These are phyloP conservation scores for Electrophaes corylata DNA, from an alignment of 2,888 invertebrate genomes.

Conservation along the genomic window DNA sequence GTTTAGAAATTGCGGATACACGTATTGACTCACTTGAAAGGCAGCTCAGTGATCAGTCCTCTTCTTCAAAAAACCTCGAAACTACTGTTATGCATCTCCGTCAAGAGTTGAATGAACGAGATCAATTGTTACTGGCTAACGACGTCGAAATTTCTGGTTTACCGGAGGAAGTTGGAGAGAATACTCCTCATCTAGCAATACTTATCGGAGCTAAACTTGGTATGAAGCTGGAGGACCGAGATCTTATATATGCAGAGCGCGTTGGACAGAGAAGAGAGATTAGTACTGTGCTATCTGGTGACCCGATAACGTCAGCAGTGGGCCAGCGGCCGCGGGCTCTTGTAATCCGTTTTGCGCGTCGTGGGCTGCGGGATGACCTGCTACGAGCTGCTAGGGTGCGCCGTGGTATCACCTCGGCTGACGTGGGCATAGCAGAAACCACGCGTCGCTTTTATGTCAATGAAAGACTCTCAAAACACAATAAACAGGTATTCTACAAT, in stretches of 20 bases:
- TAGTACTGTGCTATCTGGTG: neutral
- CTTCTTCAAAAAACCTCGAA: neutral
- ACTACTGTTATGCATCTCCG: neutral
- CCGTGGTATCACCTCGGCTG: neutral
- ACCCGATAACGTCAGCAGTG: too few species aligned
- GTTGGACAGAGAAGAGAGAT: neutral
- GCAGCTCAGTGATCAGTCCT: neutral
- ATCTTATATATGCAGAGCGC: neutral
- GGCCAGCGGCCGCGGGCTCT: neutral
- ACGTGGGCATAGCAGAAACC: neutral
- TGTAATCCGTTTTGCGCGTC: neutral
- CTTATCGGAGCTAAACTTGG: conserved; percentile 1
- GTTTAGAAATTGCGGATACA: neutral
- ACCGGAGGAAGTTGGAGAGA: neutral
- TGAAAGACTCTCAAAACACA: too few species aligned
- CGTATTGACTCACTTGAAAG: neutral
- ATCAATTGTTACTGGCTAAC: neutral
- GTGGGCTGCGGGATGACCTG: conserved; percentile 1
- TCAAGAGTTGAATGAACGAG: too few species aligned
- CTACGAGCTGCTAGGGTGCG: conserved; percentile 3
- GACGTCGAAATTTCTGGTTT: neutral
- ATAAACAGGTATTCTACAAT: neutral
- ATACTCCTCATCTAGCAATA: neutral
- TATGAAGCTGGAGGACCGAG: neutral
- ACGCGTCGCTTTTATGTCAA: neutral